phyloP scores from a whole-genome alignment of 2,113 vertebrate species.

The Poeciliopsis turrubarensis region DNA sequence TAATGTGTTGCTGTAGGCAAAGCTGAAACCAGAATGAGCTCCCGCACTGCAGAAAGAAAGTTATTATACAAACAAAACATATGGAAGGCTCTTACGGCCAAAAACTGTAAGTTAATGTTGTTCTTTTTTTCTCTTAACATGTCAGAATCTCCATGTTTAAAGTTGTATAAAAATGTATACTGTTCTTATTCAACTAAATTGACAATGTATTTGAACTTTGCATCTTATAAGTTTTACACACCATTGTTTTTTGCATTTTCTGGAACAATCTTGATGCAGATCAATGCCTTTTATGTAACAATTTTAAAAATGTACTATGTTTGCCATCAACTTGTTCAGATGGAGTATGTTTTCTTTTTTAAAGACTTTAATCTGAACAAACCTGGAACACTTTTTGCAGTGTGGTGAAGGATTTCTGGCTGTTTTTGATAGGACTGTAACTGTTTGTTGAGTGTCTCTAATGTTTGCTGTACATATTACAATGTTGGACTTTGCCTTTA shows the following conservation, averaged over 20 bases:
- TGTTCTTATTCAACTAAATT: neutral
- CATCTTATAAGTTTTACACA: neutral
- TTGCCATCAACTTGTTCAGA: neutral
- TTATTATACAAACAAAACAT: neutral
- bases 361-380: neutral
- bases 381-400: conserved; percentile 15
- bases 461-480: conserved; percentile 54
- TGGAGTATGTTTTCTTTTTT: neutral
- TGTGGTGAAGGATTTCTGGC: conserved; percentile 13
- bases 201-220: neutral
- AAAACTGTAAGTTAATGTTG: neutral
- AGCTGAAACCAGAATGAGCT: conserved; percentile 8
- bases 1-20: conserved; percentile 29
- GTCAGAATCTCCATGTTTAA: neutral
- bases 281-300: neutral
- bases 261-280: too few species aligned
- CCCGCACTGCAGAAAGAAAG: conserved; percentile 31
- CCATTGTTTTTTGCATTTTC: too few species aligned
- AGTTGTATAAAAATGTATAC: neutral
- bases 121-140: neutral
- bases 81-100: neutral
- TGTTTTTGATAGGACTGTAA: conserved; percentile 9
- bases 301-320: neutral
- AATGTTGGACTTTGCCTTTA: conserved; percentile 36
- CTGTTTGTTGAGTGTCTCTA: conserved; percentile 37